Percentiles rank a stretch among this genome's conserved stretches.
Evolutionary conservation across 2,113 vertebrate genomes (phyloP).

Genomic region (Cairina moschata): DNA sequence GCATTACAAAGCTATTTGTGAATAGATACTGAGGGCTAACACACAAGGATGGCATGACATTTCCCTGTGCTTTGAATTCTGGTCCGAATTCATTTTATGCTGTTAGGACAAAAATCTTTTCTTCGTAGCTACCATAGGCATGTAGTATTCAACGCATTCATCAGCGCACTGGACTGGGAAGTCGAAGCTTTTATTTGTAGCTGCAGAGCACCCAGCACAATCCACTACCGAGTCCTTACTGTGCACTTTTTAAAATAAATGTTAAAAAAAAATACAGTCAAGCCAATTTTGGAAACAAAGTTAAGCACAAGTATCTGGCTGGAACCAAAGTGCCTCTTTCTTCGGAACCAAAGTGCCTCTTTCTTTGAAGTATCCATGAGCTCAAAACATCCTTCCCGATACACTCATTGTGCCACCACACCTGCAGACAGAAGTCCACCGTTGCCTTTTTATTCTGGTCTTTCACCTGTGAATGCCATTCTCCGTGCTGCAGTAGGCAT

Average conservation of each 20-base stretch:
- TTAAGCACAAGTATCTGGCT: not conserved
- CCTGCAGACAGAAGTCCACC: not conserved
- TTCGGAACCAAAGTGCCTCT: not conserved
- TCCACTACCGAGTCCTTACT: not conserved
- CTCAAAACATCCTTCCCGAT: not conserved
- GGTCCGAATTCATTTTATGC: not conserved
- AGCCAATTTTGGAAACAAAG: not conserved
- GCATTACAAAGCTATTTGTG: not conserved
- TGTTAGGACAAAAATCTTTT: not conserved
- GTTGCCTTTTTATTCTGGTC: not conserved
- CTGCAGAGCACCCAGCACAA: not conserved
- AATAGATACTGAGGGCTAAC: not conserved
- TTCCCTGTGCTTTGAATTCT: not conserved
- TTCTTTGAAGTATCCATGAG: not conserved
- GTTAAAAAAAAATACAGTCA: not conserved
- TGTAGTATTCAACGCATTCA: not conserved
- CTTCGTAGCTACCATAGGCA: not conserved
- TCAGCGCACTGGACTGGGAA: not conserved
- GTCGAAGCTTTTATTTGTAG: not conserved
- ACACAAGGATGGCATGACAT: not conserved
- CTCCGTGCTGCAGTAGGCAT: not conserved
- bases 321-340: not conserved
- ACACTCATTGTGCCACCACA: not conserved
- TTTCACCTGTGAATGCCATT: not conserved
- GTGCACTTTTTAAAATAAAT: not conserved